Conservation (phyloP, 2,888 invertebrate species). For the Eueremaeus valkanovi region DNA sequence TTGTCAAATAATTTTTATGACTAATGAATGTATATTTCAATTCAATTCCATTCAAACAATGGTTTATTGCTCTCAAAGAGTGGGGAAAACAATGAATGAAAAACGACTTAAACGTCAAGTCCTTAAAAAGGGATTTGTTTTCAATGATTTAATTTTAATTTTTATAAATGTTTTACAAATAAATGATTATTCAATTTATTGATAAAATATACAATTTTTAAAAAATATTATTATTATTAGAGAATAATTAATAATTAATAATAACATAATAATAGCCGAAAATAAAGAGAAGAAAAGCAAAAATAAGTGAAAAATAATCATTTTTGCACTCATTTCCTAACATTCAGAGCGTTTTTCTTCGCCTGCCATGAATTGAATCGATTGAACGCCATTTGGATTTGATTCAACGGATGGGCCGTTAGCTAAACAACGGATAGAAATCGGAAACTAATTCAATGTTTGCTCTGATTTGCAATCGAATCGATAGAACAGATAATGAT, state of each 20-base stretch:
- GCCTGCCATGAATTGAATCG: constrained; percentile 80
- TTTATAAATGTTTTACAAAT: constrained; percentile 23
- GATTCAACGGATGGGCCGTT: constrained; percentile 71
- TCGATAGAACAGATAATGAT: constrained; percentile 24
- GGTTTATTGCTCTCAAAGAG: too few relatives aligned
- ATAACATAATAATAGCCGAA: neutral
- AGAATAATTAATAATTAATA: neutral
- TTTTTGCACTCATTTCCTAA: constrained; percentile 32
- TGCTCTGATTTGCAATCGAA: too few relatives aligned
- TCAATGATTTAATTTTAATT: constrained; percentile 8
- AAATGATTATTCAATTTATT: neutral
- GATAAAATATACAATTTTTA: constrained; percentile 33
- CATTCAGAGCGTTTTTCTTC: constrained; percentile 37
- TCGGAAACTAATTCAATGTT: constrained; percentile 32
- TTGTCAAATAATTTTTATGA: too few relatives aligned
- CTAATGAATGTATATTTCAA: too few relatives aligned
- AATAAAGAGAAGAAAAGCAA: neutral
- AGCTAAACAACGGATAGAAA: constrained; percentile 49
- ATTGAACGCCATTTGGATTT: constrained; percentile 76
- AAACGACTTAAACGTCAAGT: too few relatives aligned
- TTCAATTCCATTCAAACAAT: too few relatives aligned
- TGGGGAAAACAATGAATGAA: too few relatives aligned
- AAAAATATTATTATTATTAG: constrained; percentile 3
- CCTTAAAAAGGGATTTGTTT: neutral
- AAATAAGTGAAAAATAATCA: neutral